Evolutionary conservation across 2,113 vertebrate genomes (phyloP), one percentile per base, ranked within the genome.

Genomic region (Phainopepla nitens): DNA sequence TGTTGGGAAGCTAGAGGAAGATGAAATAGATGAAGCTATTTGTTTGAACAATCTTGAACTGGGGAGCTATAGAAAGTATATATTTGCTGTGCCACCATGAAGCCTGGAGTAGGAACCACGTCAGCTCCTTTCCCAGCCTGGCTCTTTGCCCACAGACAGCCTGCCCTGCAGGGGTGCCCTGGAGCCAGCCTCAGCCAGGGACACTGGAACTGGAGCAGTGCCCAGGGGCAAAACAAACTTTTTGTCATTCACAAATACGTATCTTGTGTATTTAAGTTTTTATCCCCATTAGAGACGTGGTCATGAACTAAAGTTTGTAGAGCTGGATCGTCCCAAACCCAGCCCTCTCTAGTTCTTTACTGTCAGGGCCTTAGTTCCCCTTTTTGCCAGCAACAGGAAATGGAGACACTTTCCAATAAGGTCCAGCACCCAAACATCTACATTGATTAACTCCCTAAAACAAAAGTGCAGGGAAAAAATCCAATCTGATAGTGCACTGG

Each of bases 311-410:
- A 23, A 11, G 22, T 50, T 17, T n/a, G n/a, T 23, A 23, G 24
- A 65, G 19, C 5, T 51, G 44, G 27, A 8, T 7, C 25, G 19
- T 25, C 19, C 27, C 92, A 78, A 19, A 51, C 11, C 19, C 29
- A 31, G 6, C 45, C 33, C 49, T 35, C 20, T 69, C 49, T 19
- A 35, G 10, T 35, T 8, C 33, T 75, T 57, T 49, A 6, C 11
- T n/a, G 3, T 39, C 71, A 65, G 31, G 13, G 15, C 22, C 29
- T 58, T 13, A 7, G 9, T 44, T 86, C 70, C 20, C 14, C 51
- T 47, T 81, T 58, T 51, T 44, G 3, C 23, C 44, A 33, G 24
- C 0, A 0, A 18, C 0, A 51, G 51, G 15, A 73, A 62, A n/a
- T 3, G 20, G 7, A 10, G 56, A 17, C 16, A 29, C 10, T 58